Conservation (phyloP, 2,113 vertebrate genomes). For the Ptychochromis oligacanthus region DNA sequence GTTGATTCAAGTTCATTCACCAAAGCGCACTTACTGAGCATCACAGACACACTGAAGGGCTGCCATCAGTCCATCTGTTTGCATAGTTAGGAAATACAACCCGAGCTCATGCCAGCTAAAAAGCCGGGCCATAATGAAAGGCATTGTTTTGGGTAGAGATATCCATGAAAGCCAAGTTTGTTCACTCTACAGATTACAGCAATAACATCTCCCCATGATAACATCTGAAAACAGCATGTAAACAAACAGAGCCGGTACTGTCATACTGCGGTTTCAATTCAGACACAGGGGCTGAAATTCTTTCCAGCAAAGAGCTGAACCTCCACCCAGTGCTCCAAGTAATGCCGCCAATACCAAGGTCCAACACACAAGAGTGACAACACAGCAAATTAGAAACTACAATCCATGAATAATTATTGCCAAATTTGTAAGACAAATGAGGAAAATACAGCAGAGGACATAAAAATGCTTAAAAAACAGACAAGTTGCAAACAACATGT, state of each 20-base stretch:
- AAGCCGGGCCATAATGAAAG: slow-evolving; percentile 1
- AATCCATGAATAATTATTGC: background rate
- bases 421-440: background rate
- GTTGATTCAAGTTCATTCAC: slow-evolving; percentile 19
- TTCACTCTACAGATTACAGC: background rate
- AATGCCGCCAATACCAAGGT: background rate
- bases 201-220: background rate
- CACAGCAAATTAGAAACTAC: background rate
- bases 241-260: too few species aligned
- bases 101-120: background rate
- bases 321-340: background rate
- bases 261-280: too few species aligned
- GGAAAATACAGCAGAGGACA: background rate
- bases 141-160: background rate
- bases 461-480: background rate
- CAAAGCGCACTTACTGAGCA: slow-evolving; percentile 5
- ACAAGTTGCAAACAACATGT: background rate
- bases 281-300: background rate
- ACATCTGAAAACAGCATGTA: background rate
- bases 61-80: slow-evolving; percentile 16
- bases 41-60: slow-evolving; percentile 8
- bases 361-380: background rate
- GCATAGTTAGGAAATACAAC: slow-evolving; percentile 43
- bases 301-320: background rate
- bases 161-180: background rate